These are phyloP conservation scores for Cerastis leucographa DNA, from an alignment of 2,888 invertebrate species.

Conservation along the genomic window DNA sequence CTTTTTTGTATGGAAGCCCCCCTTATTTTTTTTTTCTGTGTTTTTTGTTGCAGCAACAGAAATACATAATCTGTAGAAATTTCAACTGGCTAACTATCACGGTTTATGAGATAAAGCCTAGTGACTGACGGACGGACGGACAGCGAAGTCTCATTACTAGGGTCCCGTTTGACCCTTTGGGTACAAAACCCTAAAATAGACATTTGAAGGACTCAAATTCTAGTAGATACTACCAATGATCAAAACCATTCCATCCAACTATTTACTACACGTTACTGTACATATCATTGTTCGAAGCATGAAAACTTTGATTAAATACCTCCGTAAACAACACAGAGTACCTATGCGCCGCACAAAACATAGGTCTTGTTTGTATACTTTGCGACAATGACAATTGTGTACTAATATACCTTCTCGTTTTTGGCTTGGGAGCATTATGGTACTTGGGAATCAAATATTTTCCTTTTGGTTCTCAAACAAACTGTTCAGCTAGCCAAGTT, in stretches of 20 bases:
- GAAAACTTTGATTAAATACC: conserved; percentile 58
- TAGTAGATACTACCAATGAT: conserved; percentile 37
- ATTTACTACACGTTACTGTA: conserved; percentile 32
- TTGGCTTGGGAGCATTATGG: conserved; percentile 5
- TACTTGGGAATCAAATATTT: conserved; percentile 10
- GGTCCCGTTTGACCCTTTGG: too few relatives aligned
- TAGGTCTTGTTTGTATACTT: conserved; percentile 54
- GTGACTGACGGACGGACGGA: too few relatives aligned
- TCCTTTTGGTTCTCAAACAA: background rate
- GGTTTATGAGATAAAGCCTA: too few relatives aligned
- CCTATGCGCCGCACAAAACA: conserved; percentile 15
- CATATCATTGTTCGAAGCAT: conserved; percentile 62
- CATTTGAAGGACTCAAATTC: background rate
- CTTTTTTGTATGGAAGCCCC: too few relatives aligned
- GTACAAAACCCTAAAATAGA: too few relatives aligned
- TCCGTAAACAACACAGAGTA: conserved; percentile 24
- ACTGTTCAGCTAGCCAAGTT: background rate
- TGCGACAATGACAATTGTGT: conserved; percentile 42
- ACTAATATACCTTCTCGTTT: conserved; percentile 23
- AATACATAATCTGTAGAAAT: too few relatives aligned
- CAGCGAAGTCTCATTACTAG: too few relatives aligned
- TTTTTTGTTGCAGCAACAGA: too few relatives aligned
- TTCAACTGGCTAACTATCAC: too few relatives aligned
- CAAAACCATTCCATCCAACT: conserved; percentile 39
- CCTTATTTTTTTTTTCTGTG: too few relatives aligned